Conservation (phyloP, 1,140 invertebrate genomes). For the Aphelenchoides besseyi region DNA sequence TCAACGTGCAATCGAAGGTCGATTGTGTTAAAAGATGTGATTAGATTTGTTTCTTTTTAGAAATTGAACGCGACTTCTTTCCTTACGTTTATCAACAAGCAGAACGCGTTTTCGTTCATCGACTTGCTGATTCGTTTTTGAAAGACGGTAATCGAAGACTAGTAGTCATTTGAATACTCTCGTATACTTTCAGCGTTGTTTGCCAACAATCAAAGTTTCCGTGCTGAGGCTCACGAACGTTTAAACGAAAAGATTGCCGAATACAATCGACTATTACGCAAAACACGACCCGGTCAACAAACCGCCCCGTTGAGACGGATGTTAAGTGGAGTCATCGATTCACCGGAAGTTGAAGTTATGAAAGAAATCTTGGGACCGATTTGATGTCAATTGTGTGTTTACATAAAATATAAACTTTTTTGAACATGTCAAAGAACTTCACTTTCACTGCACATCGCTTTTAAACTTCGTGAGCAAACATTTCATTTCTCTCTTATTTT, state of each 20-base stretch:
- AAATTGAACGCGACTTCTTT: constrained; percentile 31
- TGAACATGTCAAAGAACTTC: background rate
- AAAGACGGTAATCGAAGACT: constrained; percentile 28
- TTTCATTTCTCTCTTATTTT: background rate
- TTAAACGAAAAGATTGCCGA: constrained; percentile 24
- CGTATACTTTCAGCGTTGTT: constrained; percentile 24
- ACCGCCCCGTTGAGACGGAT: background rate
- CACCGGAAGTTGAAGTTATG: background rate
- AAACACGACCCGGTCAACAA: background rate
- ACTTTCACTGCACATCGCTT: too few relatives aligned
- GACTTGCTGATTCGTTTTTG: constrained; percentile 25
- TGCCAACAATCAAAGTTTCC: constrained; percentile 23
- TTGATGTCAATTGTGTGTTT: background rate
- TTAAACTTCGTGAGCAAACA: background rate
- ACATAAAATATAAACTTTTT: background rate
- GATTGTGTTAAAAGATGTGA: constrained; percentile 24
- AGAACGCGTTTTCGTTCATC: constrained; percentile 32
- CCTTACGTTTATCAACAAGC: constrained; percentile 38
- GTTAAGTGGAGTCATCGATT: background rate
- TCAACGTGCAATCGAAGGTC: constrained; percentile 18
- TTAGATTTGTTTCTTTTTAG: constrained; percentile 20
- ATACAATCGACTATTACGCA: constrained; percentile 17
- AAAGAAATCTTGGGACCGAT: background rate
- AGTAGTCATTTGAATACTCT: background rate
- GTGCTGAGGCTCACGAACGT: constrained; percentile 21